phyloP scores from a whole-genome alignment of 2,888 invertebrate genomes.

The Mesopsocus fuscifrons region DNA sequence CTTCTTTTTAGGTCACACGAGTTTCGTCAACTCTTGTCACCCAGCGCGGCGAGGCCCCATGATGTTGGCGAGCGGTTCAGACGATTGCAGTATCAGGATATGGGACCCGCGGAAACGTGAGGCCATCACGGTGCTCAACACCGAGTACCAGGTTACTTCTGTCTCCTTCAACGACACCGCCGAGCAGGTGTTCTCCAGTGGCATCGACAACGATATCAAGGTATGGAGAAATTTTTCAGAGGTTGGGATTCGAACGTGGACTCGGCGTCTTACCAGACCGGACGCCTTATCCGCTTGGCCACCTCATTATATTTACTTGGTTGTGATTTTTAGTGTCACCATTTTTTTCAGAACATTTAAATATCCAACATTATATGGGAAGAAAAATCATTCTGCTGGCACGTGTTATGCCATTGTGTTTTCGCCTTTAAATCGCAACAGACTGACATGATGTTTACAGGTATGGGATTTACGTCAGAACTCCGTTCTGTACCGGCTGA shows the following conservation, averaged over 20 bases:
- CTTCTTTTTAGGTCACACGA: constrained; percentile 31
- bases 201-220: constrained; percentile 94
- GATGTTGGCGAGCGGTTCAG: constrained; percentile 79
- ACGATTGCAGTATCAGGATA: constrained; percentile 81
- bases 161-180: constrained; percentile 90
- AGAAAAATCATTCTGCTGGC: too few relatives aligned
- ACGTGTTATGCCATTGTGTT: too few relatives aligned
- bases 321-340: neutral
- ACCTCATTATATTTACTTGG: neutral
- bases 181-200: constrained; percentile 85
- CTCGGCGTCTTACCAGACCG: too few relatives aligned
- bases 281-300: too few relatives aligned
- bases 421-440: too few relatives aligned
- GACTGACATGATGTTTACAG: constrained; percentile 15
- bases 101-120: constrained; percentile 86
- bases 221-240: too few relatives aligned
- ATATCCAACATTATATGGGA: too few relatives aligned
- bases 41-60: constrained; percentile 73
- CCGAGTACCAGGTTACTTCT: constrained; percentile 52
- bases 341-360: neutral
- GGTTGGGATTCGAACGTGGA: too few relatives aligned
- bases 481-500: constrained; percentile 60
- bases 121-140: constrained; percentile 49
- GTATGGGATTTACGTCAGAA: constrained; percentile 93
- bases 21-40: constrained; percentile 37